Conservation (phyloP, 2,797 vertebrate genomes). For the Acrossocheilus fasciatus region DNA sequence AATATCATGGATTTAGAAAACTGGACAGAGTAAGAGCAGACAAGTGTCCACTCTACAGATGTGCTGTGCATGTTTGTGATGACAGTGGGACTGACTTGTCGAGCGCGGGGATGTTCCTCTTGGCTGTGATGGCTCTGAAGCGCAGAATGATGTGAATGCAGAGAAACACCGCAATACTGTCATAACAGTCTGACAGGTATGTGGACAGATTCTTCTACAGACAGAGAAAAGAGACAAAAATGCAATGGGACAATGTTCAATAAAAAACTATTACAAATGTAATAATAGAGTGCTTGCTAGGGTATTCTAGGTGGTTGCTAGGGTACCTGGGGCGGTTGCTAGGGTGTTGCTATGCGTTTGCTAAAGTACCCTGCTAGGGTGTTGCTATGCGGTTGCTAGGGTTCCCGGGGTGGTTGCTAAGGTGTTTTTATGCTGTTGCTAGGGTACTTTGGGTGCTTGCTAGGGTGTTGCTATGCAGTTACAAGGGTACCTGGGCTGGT, state of each 20-base stretch:
- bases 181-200: slow-evolving; percentile 90
- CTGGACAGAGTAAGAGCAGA: too few relatives aligned
- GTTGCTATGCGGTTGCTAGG: too few relatives aligned
- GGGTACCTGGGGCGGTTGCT: too few relatives aligned
- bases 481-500: too few relatives aligned
- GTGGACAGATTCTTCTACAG: slow-evolving; percentile 89
- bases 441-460: too few relatives aligned
- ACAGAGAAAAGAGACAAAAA: background rate
- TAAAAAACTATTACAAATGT: background rate
- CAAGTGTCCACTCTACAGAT: background rate
- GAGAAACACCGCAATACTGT: slow-evolving; percentile 92
- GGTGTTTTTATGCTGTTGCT: too few relatives aligned
- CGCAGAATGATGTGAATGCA: slow-evolving; percentile 93
- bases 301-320: too few relatives aligned
- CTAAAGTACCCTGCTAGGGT: too few relatives aligned
- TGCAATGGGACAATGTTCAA: background rate
- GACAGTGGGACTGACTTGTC: slow-evolving; percentile 84
- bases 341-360: too few relatives aligned
- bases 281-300: background rate
- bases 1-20: background rate
- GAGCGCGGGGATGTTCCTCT: slow-evolving; percentile 88
- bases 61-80: background rate
- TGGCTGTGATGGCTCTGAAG: slow-evolving; percentile 86
- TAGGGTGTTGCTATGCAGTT: too few relatives aligned
- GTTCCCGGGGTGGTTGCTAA: too few relatives aligned